Percentiles rank a stretch among this genome's conserved stretches.
phyloP scores from a whole-genome alignment of 2,797 vertebrate genomes.

The Tapera naevia region DNA sequence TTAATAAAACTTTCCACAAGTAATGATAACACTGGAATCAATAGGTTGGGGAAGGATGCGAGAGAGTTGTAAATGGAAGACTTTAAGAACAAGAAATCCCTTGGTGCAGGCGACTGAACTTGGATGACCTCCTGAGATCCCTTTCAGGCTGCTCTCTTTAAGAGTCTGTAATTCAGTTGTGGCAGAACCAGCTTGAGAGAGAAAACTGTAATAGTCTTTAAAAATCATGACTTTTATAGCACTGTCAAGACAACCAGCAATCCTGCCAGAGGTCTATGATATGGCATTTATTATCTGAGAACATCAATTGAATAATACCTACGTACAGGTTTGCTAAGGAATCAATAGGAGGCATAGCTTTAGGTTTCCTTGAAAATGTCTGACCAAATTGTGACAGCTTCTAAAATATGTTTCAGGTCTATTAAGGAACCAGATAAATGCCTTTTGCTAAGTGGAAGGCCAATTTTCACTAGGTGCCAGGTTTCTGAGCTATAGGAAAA shows the following conservation, averaged over 20 bases:
- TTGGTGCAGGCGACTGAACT: not conserved
- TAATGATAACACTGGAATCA: not conserved
- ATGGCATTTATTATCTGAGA: not conserved
- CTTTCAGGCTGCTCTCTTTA: not conserved
- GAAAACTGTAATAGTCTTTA: not conserved
- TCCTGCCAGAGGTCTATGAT: not conserved
- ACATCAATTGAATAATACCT: not conserved
- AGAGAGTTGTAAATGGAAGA: not conserved
- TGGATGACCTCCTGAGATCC: not conserved
- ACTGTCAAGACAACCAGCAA: not conserved
- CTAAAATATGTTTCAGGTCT: not conserved
- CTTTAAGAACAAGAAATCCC: slow-evolving; percentile 15
- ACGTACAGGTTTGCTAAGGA: not conserved
- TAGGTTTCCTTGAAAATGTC: not conserved
- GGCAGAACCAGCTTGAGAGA: not conserved
- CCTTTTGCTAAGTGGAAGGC: not conserved
- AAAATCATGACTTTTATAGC: not conserved
- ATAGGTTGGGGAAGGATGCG: not conserved
- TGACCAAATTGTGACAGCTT: not conserved
- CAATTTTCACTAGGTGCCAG: not conserved
- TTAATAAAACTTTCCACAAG: not conserved
- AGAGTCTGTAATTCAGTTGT: not conserved
- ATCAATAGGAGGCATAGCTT: not conserved
- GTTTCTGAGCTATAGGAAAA: not conserved
- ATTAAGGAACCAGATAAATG: not conserved